Conservation (phyloP, 2,888 invertebrate species). For the Malacosoma neustria region DNA sequence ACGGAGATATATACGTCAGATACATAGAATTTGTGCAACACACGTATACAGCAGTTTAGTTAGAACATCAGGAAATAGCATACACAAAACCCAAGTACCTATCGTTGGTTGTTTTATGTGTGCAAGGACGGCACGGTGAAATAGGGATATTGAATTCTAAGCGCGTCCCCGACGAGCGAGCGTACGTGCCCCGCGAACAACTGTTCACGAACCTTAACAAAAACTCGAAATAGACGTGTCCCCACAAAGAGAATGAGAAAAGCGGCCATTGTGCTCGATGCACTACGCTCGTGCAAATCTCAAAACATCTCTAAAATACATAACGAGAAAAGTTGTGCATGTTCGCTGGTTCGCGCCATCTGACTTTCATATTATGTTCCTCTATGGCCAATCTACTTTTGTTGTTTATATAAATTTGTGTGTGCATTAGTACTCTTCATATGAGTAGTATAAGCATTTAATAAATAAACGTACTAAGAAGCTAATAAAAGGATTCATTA, state of each 20-base stretch:
- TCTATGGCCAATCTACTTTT: slow-evolving; percentile 31
- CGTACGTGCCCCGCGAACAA: slow-evolving; percentile 54
- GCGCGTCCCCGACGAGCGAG: slow-evolving; percentile 47
- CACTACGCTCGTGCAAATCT: slow-evolving; percentile 53
- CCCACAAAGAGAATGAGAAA: slow-evolving; percentile 44
- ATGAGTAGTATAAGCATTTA: too few relatives aligned
- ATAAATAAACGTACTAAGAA: not conserved
- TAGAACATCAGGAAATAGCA: slow-evolving; percentile 31
- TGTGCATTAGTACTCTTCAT: too few relatives aligned
- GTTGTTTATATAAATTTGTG: slow-evolving; percentile 26
- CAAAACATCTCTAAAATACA: slow-evolving; percentile 49
- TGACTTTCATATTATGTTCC: slow-evolving; percentile 30
- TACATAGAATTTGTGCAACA: slow-evolving; percentile 15
- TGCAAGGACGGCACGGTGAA: slow-evolving; percentile 45
- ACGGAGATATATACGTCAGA: too few relatives aligned
- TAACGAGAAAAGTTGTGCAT: slow-evolving; percentile 59
- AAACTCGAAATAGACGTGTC: slow-evolving; percentile 52
- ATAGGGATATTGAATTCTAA: slow-evolving; percentile 61
- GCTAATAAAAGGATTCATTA: not conserved
- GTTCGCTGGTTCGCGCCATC: slow-evolving; percentile 18
- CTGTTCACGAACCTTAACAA: slow-evolving; percentile 42
- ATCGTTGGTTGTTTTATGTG: slow-evolving; percentile 42
- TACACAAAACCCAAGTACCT: slow-evolving; percentile 39
- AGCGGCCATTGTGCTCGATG: slow-evolving; percentile 49
- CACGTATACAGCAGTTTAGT: slow-evolving; percentile 20